Evolutionary conservation across 1,140 invertebrate species (phyloP).

Genomic region (Bombus soroeensis): DNA sequence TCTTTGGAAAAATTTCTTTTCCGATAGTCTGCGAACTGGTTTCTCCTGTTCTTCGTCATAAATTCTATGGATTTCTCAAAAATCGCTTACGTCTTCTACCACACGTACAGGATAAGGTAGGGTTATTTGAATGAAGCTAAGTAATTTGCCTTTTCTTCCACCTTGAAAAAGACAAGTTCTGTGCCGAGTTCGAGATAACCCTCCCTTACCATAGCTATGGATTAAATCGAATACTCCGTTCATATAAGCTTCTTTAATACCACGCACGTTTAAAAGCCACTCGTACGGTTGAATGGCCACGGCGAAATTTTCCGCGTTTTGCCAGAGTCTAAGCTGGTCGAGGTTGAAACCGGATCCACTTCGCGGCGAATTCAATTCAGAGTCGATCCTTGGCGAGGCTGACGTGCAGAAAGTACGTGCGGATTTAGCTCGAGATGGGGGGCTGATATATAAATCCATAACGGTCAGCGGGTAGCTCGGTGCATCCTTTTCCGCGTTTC

Average conservation of each 20-base stretch:
- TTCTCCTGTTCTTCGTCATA: too few relatives aligned
- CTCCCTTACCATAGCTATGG: too few relatives aligned
- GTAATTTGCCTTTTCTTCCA: too few relatives aligned
- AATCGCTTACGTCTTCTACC: too few relatives aligned
- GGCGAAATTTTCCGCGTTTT: not conserved
- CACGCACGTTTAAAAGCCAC: not conserved
- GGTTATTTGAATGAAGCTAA: too few relatives aligned
- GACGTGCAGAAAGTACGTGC: not conserved
- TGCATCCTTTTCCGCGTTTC: constrained; percentile 7
- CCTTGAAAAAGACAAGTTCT: too few relatives aligned
- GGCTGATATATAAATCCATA: constrained; percentile 30
- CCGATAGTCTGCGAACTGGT: not conserved
- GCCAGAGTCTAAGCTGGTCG: not conserved
- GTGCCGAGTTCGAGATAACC: too few relatives aligned
- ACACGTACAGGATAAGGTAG: too few relatives aligned
- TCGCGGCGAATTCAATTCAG: not conserved
- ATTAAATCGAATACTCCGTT: too few relatives aligned
- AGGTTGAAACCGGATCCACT: not conserved
- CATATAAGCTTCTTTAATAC: too few relatives aligned
- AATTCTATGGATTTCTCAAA: too few relatives aligned
- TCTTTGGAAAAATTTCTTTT: not conserved
- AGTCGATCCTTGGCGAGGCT: not conserved
- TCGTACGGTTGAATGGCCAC: too few relatives aligned
- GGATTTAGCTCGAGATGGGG: not conserved
- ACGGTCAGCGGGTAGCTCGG: not conserved